phyloP scores from a whole-genome alignment of 2,113 vertebrate species.

The Ornithorhynchus anatinus region DNA sequence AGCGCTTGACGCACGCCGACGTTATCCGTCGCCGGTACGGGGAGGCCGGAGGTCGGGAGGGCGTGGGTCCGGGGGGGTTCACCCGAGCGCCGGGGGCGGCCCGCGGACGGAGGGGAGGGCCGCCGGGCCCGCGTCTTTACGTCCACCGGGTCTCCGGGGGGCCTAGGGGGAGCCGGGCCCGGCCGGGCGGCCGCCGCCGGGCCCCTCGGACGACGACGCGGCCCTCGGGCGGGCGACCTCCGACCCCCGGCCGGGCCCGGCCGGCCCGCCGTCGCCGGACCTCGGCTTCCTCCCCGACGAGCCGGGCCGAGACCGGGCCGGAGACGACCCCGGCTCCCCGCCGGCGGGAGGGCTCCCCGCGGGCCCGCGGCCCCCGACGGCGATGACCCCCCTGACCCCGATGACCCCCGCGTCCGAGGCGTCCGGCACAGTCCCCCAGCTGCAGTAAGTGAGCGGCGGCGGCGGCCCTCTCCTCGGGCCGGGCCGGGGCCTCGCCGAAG shows the following conservation, averaged over 20 bases:
- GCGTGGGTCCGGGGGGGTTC: too few relatives aligned
- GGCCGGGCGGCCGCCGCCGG: slow-evolving; percentile 3
- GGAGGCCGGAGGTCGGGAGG: too few relatives aligned
- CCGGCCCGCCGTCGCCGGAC: slow-evolving; percentile 78
- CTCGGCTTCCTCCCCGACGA: slow-evolving; percentile 93
- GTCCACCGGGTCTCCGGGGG: too few relatives aligned
- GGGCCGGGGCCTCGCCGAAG: too few relatives aligned
- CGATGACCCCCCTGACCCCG: slow-evolving; percentile 86
- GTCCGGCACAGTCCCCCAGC: slow-evolving; percentile 89
- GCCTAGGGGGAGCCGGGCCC: not conserved
- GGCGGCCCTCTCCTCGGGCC: too few relatives aligned
- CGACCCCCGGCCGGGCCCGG: slow-evolving; percentile 26
- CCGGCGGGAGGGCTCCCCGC: not conserved
- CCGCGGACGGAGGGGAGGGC: not conserved
- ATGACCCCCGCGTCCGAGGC: slow-evolving; percentile 80
- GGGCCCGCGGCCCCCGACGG: slow-evolving; percentile 72
- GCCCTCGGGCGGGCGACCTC: slow-evolving; percentile 48
- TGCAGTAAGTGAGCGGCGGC: slow-evolving; percentile 86
- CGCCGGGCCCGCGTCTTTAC: not conserved
- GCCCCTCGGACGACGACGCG: slow-evolving; percentile 28
- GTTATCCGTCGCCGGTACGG: too few relatives aligned
- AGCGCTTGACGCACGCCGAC: too few relatives aligned
- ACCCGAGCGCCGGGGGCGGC: too few relatives aligned
- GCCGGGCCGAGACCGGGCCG: slow-evolving; percentile 58
- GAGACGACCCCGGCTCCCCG: too few relatives aligned